Base-by-base conservation (phyloP, 2,113 vertebrate genomes). In the Pteropus alecto region DNA sequence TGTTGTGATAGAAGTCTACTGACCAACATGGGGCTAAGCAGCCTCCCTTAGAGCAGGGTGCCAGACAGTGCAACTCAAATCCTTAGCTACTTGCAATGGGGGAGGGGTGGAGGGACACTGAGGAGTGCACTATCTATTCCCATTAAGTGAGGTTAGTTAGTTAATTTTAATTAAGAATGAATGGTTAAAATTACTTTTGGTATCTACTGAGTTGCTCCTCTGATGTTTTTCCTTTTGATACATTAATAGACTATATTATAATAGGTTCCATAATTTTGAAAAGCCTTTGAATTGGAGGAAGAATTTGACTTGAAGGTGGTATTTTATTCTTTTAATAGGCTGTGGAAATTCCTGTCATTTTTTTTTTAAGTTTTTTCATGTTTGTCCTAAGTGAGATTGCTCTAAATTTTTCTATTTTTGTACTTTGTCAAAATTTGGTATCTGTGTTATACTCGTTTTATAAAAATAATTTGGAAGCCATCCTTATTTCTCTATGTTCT, bases 391-490 rank as follows among this genome's bases (percentile, higher is more conserved):
- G 70, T 77, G 92, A 91, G 70, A 76, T 58, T 85, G 65, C 67
- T 63, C 91, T 70, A 58, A 91, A 48, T 21, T 94, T 97, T 93
- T 95, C 85, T 82, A 79, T 70, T 90, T 97, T 48, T 91, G 77
- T 90, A 84, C 65, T 94, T 74, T 90, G 93, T 94, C 65, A 85
- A 76, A 73, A 93, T 92, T 94, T 94, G 28, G 38, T 91, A 71
- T 94, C 94, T 60, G 12, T 84, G 65, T 67, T 88, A 88, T 68
- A 3, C 61, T 93, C 15, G 33, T 58, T 93, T 95, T 94, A 86
- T 81, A 93, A 93, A 93, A 95, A 82, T 56, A 94, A 90, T 70
- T 87, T 95, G 94, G 93, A 96, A 97, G 63, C 43, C 35, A 70
- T 78, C 71, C 77, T 93, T 85, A 60, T 74, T 93, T 94, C 76